Conservation (phyloP, 1,140 invertebrate species). For the Scaptomyza pallida region DNA sequence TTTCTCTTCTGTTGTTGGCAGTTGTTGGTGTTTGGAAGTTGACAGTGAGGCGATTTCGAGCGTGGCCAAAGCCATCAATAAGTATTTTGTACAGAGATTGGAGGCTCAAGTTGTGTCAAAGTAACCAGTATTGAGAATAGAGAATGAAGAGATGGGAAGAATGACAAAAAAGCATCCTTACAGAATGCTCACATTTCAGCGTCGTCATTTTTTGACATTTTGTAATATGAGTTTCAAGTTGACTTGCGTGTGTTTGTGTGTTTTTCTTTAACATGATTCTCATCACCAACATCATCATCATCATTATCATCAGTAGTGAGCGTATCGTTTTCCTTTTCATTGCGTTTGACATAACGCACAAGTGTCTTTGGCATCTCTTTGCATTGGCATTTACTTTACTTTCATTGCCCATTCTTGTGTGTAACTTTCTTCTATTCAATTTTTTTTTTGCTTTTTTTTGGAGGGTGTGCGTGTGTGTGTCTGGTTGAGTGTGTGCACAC, state of each 20-base stretch:
- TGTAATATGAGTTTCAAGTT: conserved; percentile 41
- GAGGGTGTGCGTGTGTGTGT: background rate
- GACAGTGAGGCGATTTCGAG: conserved; percentile 12
- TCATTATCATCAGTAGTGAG: conserved; percentile 12
- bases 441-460: conserved; percentile 4
- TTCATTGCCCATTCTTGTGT: conserved; percentile 21
- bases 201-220: conserved; percentile 47
- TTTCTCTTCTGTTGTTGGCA: too few relatives aligned
- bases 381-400: conserved; percentile 31
- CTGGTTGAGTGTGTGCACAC: conserved; percentile 5
- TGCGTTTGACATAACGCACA: conserved; percentile 47
- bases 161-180: background rate
- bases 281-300: conserved; percentile 16
- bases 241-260: conserved; percentile 4
- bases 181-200: conserved; percentile 29
- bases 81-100: conserved; percentile 12
- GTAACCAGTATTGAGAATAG: conserved; percentile 14
- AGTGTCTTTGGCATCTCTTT: conserved; percentile 27
- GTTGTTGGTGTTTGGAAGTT: conserved; percentile 1
- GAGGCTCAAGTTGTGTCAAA: conserved; percentile 9
- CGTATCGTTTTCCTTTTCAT: conserved; percentile 45
- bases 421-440: conserved; percentile 35
- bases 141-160: too few relatives aligned
- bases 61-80: conserved; percentile 34
- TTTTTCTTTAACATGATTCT: too few relatives aligned